A percentile compares a stretch with the other conserved stretches of the same genome.
Conservation (phyloP, 2,113 vertebrate species). For the Colistium nudipinnis region DNA sequence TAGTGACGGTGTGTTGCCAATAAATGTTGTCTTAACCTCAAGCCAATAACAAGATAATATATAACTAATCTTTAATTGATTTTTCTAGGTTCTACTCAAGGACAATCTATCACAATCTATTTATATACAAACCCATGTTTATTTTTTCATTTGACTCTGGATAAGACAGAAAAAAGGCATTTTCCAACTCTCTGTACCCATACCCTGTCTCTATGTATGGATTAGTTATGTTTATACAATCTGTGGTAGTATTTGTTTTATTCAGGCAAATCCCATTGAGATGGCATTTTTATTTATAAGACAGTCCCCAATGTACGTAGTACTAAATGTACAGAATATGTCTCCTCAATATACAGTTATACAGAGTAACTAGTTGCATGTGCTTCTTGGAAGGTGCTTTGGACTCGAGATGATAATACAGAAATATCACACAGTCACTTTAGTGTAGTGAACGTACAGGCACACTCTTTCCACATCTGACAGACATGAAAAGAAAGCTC, state of each 20-base stretch:
- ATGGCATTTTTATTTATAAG: background rate
- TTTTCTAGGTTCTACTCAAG: too few relatives aligned
- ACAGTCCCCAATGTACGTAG: background rate
- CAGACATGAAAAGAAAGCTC: conserved; percentile 38
- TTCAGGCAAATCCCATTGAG: background rate
- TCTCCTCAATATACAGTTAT: too few relatives aligned
- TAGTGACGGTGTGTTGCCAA: too few relatives aligned
- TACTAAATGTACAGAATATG: background rate
- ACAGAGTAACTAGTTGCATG: background rate
- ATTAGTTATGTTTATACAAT: background rate
- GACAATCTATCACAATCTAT: too few relatives aligned
- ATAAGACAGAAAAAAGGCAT: too few relatives aligned
- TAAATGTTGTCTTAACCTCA: too few relatives aligned
- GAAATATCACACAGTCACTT: background rate
- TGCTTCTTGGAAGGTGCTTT: conserved; percentile 9
- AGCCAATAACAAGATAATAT: too few relatives aligned
- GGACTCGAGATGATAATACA: conserved; percentile 13
- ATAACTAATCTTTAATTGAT: too few relatives aligned
- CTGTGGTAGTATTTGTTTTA: background rate
- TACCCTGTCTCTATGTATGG: background rate
- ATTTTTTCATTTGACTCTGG: background rate
- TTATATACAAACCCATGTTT: too few relatives aligned
- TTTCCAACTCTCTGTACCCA: too few relatives aligned
- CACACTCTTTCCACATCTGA: conserved; percentile 13
- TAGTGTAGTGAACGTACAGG: conserved; percentile 30